A percentile compares a stretch with the other conserved stretches of the same genome.
Evolutionary conservation across 2,797 vertebrate genomes (phyloP).

Genomic region (Hemitrygon akajei): DNA sequence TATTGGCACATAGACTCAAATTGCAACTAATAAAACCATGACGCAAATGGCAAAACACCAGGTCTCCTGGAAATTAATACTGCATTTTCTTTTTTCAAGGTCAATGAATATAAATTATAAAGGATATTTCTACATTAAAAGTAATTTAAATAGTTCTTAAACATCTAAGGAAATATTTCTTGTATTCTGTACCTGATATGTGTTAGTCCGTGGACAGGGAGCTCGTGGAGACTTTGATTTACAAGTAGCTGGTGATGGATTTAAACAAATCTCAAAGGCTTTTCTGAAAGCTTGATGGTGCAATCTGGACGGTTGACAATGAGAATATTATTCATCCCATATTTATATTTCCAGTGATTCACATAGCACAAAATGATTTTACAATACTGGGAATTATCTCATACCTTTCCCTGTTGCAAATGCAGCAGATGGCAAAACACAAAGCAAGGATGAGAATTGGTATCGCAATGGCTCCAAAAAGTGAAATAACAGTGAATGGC

Average conservation of each 20-base stretch:
- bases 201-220: neutral
- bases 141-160: too few species aligned
- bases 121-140: too few species aligned
- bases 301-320: neutral
- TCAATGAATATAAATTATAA: neutral
- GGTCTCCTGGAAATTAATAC: neutral
- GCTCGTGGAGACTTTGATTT: neutral
- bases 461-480: slow-evolving; percentile 43
- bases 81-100: neutral
- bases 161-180: neutral
- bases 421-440: slow-evolving; percentile 44
- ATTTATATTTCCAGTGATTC: slow-evolving; percentile 41
- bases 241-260: neutral
- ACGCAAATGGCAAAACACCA: neutral
- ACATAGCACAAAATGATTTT: slow-evolving; percentile 38
- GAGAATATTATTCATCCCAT: neutral
- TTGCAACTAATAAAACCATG: neutral
- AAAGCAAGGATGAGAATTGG: slow-evolving; percentile 46
- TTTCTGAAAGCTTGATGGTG: neutral
- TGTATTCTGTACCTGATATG: neutral
- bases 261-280: neutral
- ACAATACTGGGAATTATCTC: neutral
- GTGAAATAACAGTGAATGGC: slow-evolving; percentile 44
- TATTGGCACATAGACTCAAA: neutral
- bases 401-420: slow-evolving; percentile 50